phyloP scores from a whole-genome alignment of 2,888 invertebrate species.

The Melanostoma scalare region DNA sequence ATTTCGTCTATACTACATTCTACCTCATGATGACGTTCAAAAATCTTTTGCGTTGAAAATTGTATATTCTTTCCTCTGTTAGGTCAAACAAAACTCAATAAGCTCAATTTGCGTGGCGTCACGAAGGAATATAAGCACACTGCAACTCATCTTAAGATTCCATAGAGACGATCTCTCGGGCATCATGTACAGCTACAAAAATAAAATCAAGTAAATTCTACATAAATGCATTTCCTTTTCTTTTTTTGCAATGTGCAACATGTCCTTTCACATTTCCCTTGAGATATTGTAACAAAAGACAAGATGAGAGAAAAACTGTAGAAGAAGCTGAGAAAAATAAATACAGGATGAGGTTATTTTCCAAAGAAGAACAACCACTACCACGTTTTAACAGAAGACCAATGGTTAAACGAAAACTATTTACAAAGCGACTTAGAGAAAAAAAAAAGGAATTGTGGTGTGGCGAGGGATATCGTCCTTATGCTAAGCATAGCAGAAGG shows the following conservation, averaged over 20 bases:
- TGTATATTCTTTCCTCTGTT: constrained; percentile 20
- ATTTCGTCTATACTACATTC: no score
- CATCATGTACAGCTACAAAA: constrained; percentile 22
- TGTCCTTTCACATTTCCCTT: constrained; percentile 41
- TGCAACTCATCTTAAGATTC: constrained; percentile 16
- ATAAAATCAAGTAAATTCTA: constrained; percentile 47
- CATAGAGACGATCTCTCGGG: constrained; percentile 52
- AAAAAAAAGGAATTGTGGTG: neutral
- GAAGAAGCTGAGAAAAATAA: constrained; percentile 6
- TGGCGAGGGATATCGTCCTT: neutral
- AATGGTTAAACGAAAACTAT: constrained; percentile 65
- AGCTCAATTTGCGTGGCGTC: constrained; percentile 45
- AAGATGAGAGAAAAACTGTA: constrained; percentile 1
- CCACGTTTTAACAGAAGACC: constrained; percentile 23
- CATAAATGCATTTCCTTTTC: constrained; percentile 51
- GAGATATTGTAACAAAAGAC: constrained; percentile 11
- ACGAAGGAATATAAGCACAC: neutral
- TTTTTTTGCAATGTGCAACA: constrained; percentile 41
- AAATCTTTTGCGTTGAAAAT: no score
- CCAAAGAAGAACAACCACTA: constrained; percentile 6
- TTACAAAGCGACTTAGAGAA: constrained; percentile 47
- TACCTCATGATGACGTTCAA: no score
- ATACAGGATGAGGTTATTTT: constrained; percentile 19
- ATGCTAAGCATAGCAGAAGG: neutral
- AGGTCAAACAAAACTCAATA: constrained; percentile 43